Base-by-base conservation (phyloP, 2,113 vertebrate genomes). In the Embiotoca jacksoni region DNA sequence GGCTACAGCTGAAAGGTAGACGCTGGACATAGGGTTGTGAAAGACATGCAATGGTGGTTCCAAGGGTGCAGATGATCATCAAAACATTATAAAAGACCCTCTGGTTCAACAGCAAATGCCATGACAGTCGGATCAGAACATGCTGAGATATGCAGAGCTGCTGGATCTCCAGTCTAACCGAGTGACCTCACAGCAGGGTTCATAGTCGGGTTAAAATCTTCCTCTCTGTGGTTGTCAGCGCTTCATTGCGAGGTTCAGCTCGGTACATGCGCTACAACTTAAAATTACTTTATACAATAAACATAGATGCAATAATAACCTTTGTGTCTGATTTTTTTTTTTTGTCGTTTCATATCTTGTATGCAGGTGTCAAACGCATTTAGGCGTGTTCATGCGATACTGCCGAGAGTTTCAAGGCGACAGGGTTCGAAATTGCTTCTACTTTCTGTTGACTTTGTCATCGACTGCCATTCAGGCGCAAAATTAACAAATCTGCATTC, bases 361-460 rank as follows among this genome's bases (percentile, higher is more conserved):
- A 49, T 56, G 44, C 10, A 35, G 14, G 36, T 79, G 31, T 68
- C 58, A 33, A 50, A 15, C 23, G 13, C 67, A 35, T 65, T 57
- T 52, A 49, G 35, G 5, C 11, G 23, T 15, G 15, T 57, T 56
- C 30, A 37, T 57, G 44, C 68, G 60, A 81, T 11, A 54, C 49
- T 37, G 1, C 33, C 59, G 13, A 52, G 13, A 61, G 5, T 83
- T 84, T 75, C 47, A 62, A 82, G 32, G 72, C 46, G 31, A 54
- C 60, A 67, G 55, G 47, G 65, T 87, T 70, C 82, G 66, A 85
- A 87, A 89, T 90, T 74, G 54, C 57, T 23, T 80, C 6, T 23
- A 68, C 52, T 79, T 80, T 73, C 35, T 47, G 39, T 50, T 65
- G 54, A 79, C 54, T 80, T 64, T 64, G 54, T 52, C 61, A 60